A percentile compares a stretch with the other conserved stretches of the same genome.
phyloP scores from a whole-genome alignment of 2,797 vertebrate genomes.

The Silurus aristotelis region DNA sequence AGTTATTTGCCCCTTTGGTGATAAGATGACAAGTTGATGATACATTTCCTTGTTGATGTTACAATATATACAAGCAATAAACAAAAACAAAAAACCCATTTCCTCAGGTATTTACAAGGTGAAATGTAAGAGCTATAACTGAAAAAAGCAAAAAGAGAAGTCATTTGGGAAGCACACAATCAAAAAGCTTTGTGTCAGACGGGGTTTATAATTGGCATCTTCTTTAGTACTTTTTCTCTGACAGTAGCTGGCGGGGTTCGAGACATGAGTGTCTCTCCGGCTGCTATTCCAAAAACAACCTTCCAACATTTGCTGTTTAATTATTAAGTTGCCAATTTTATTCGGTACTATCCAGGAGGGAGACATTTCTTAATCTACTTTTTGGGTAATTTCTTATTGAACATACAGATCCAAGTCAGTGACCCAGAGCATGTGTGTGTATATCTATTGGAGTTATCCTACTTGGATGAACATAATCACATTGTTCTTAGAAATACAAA shows the following conservation, averaged over 20 bases:
- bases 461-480: conserved; percentile 50
- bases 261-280: conserved; percentile 39
- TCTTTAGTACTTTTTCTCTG: conserved; percentile 1
- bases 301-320: conserved; percentile 67
- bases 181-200: not conserved
- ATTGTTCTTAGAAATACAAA: conserved; percentile 51
- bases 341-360: conserved; percentile 55
- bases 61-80: not conserved
- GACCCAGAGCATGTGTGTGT: conserved; percentile 17
- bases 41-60: not conserved
- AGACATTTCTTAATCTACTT: conserved; percentile 51
- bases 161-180: conserved; percentile 2
- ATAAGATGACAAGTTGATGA: not conserved
- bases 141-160: not conserved
- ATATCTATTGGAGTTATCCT: conserved; percentile 38
- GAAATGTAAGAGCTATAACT: not conserved
- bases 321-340: conserved; percentile 67
- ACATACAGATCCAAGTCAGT: conserved; percentile 36
- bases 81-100: not conserved
- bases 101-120: conserved; percentile 3
- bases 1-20: too few species aligned
- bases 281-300: conserved; percentile 57
- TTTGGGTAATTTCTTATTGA: conserved; percentile 55
- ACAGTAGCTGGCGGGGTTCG: conserved; percentile 32
- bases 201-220: conserved; percentile 1